A percentile compares a stretch with the other conserved stretches of the same genome.
phyloP scores from a whole-genome alignment of 2,888 invertebrate genomes.

The Nematopogon swammerdamellus region DNA sequence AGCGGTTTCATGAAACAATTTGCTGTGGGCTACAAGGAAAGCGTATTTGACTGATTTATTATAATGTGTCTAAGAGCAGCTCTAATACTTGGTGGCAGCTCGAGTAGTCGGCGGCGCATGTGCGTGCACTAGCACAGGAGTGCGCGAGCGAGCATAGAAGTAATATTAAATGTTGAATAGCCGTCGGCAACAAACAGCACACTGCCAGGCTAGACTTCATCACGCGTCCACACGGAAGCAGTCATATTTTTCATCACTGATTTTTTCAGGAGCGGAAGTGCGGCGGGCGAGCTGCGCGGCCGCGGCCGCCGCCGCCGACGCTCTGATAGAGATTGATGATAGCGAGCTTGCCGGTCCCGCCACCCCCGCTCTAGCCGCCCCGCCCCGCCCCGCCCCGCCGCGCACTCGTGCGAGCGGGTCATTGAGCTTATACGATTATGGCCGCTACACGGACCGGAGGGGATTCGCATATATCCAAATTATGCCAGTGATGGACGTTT shows the following conservation, averaged over 20 bases:
- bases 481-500: slow-evolving; percentile 48
- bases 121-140: too few relatives aligned
- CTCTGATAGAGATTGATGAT: slow-evolving; percentile 53
- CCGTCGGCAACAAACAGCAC: slow-evolving; percentile 2
- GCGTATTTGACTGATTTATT: too few relatives aligned
- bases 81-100: too few relatives aligned
- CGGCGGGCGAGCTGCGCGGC: slow-evolving; percentile 24
- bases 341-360: slow-evolving; percentile 18
- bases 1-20: too few relatives aligned
- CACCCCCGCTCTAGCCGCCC: slow-evolving; percentile 16
- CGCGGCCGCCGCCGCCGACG: slow-evolving; percentile 26
- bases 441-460: slow-evolving; percentile 22
- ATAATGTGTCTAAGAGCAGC: too few relatives aligned
- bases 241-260: slow-evolving; percentile 38
- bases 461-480: slow-evolving; percentile 54
- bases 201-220: slow-evolving; percentile 1
- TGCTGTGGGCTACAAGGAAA: too few relatives aligned
- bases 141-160: neutral
- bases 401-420: slow-evolving; percentile 21
- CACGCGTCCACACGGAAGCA: slow-evolving; percentile 18
- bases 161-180: slow-evolving; percentile 2
- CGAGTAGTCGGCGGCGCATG: too few relatives aligned
- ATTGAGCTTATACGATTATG: slow-evolving; percentile 42
- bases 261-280: slow-evolving; percentile 30
- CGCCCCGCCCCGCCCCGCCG: slow-evolving; percentile 15